Evolutionary conservation across 2,113 vertebrate genomes (phyloP).

Genomic region (Uropsilus gracilis): DNA sequence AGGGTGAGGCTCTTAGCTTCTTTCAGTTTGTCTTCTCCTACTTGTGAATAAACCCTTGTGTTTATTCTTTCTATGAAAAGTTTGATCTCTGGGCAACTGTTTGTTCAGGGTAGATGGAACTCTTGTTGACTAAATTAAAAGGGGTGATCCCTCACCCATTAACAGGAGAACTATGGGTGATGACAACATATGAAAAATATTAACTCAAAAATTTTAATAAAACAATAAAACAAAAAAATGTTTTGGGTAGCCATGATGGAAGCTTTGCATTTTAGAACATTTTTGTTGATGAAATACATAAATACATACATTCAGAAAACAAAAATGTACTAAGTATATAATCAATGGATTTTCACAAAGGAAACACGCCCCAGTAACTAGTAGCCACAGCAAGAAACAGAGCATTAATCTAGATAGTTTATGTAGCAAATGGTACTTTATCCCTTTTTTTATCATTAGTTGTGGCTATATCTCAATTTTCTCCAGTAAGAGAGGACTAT

Average conservation of each 20-base stretch:
- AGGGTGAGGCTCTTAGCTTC: no score
- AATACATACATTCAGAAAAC: constrained; percentile 45
- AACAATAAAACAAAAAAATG: no score
- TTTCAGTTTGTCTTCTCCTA: no score
- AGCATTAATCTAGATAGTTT: background rate
- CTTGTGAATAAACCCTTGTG: no score
- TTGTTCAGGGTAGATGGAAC: no score
- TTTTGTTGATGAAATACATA: constrained; percentile 45
- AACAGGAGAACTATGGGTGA: no score
- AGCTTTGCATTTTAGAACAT: background rate
- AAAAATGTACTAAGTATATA: constrained; percentile 23
- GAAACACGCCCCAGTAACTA: background rate
- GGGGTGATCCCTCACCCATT: no score
- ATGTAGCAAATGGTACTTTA: background rate
- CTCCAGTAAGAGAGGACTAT: background rate
- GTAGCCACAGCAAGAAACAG: background rate
- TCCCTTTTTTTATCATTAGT: background rate
- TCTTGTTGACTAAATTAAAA: no score
- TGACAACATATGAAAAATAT: no score
- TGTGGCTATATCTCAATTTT: background rate
- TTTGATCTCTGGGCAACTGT: no score
- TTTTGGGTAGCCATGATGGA: background rate
- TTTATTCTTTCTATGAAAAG: no score
- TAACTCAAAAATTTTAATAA: no score
- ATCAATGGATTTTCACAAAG: background rate